Evolutionary conservation across 2,113 vertebrate species (phyloP).

Genomic region (Abramis brama): DNA sequence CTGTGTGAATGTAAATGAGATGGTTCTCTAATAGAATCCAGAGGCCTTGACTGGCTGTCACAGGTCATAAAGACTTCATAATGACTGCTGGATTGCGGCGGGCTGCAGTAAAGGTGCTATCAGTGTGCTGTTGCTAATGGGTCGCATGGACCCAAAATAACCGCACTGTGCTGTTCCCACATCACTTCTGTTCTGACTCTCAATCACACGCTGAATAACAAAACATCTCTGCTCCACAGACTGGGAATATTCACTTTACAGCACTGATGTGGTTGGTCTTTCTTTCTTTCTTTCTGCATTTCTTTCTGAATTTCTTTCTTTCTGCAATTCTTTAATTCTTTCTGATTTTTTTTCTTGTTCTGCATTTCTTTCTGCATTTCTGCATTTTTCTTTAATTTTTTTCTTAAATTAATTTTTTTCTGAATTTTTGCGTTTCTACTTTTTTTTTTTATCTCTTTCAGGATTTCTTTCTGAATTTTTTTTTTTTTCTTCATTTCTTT

Average conservation of each 20-base stretch:
- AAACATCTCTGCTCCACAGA: not conserved
- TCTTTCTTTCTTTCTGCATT: not conserved
- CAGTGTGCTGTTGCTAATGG: slow-evolving; percentile 58
- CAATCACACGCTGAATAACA: slow-evolving; percentile 24
- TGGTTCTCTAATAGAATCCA: slow-evolving; percentile 51
- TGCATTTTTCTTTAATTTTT: not conserved
- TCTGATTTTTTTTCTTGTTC: not conserved
- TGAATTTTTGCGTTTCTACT: not conserved
- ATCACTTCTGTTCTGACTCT: slow-evolving; percentile 30
- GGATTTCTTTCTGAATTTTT: not conserved
- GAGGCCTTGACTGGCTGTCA: slow-evolving; percentile 54
- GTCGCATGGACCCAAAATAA: slow-evolving; percentile 57
- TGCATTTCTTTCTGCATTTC: not conserved
- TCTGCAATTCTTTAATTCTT: not conserved
- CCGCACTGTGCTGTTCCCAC: slow-evolving; percentile 29
- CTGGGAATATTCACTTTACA: not conserved
- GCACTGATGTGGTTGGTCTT: not conserved
- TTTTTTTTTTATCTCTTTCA: not conserved
- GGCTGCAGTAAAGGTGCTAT: slow-evolving; percentile 53
- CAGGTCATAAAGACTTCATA: slow-evolving; percentile 61
- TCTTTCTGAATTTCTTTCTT: not conserved
- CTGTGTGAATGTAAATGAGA: slow-evolving; percentile 40
- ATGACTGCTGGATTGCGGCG: slow-evolving; percentile 53
- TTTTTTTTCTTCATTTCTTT: not conserved
- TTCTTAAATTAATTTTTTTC: not conserved